Conservation (phyloP, 92 coral and sea anemone genomes). For the Porites lobata region DNA sequence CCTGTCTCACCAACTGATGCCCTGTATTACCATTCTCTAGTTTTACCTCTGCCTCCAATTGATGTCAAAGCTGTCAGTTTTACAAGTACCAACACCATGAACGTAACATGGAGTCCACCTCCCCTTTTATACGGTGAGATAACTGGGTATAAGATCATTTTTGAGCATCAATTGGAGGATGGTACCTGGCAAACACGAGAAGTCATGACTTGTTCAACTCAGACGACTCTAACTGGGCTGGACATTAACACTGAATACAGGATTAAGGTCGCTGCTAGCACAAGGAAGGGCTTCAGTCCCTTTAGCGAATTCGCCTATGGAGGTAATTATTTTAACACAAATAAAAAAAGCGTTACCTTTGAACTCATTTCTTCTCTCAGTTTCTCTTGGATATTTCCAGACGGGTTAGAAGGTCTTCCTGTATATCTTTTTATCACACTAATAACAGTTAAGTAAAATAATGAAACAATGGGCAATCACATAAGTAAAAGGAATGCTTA, state of each 20-base stretch:
- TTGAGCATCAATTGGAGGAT: not conserved
- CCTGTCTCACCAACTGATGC: not conserved
- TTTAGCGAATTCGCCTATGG: conserved; percentile 16
- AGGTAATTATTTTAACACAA: conserved; percentile 2
- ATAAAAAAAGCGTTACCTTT: not conserved
- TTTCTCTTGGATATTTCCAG: too few relatives aligned
- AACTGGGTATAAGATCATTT: conserved; percentile 25
- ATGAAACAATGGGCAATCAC: too few relatives aligned
- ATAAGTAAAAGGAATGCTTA: too few relatives aligned
- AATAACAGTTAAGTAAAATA: too few relatives aligned
- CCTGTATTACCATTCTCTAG: not conserved
- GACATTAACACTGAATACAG: not conserved
- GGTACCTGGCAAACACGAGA: not conserved
- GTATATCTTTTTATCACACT: too few relatives aligned
- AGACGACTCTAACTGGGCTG: conserved; percentile 8
- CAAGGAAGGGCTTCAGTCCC: conserved; percentile 34
- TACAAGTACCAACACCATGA: conserved; percentile 19
- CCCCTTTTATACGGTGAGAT: conserved; percentile 9
- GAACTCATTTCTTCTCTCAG: too few relatives aligned
- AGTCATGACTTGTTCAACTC: conserved; percentile 8
- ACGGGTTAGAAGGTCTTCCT: too few relatives aligned
- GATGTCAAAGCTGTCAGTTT: not conserved
- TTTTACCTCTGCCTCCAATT: conserved; percentile 9
- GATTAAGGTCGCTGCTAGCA: conserved; percentile 33
- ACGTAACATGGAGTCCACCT: conserved; percentile 28